These are phyloP conservation scores for Pristionchus arcanus DNA, from an alignment of 2,888 invertebrate species.

Conservation along the genomic window DNA sequence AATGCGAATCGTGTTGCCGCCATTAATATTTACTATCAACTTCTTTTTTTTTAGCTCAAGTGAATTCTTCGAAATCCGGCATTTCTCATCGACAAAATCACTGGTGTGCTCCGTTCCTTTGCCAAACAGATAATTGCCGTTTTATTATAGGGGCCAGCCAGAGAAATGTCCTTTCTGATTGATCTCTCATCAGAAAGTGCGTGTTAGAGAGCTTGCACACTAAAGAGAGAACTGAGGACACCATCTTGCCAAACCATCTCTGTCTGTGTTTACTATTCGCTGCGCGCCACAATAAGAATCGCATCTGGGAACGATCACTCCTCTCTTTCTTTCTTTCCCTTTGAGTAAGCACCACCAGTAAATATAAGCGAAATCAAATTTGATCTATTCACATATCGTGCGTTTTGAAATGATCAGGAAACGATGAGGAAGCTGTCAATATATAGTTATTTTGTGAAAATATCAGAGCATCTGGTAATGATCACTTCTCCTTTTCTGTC, in stretches of 20 bases:
- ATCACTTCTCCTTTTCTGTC: background rate
- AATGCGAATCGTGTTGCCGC: background rate
- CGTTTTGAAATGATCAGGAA: too few species aligned
- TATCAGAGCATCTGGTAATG: background rate
- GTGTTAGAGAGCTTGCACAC: background rate
- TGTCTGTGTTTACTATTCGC: slow-evolving; percentile 3
- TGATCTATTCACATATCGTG: too few species aligned
- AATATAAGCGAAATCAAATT: background rate
- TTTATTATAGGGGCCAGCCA: background rate
- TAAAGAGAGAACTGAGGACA: background rate
- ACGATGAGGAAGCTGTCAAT: too few species aligned
- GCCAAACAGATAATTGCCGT: background rate
- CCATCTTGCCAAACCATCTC: background rate
- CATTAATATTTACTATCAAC: too few species aligned
- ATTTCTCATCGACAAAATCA: too few species aligned
- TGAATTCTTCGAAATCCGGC: too few species aligned
- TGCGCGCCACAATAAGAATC: slow-evolving; percentile 12
- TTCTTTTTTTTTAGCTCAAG: too few species aligned
- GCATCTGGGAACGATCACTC: slow-evolving; percentile 3
- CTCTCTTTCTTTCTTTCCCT: background rate
- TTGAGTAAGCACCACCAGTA: background rate
- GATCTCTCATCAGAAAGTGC: background rate
- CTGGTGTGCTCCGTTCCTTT: background rate
- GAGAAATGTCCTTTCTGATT: too few species aligned
- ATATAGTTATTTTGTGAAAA: background rate